A percentile compares a stretch with the other conserved stretches of the same genome.
Conservation (phyloP, 37 sponge, comb jelly and placozoan species). For the Aphrocallistes beatrix region DNA sequence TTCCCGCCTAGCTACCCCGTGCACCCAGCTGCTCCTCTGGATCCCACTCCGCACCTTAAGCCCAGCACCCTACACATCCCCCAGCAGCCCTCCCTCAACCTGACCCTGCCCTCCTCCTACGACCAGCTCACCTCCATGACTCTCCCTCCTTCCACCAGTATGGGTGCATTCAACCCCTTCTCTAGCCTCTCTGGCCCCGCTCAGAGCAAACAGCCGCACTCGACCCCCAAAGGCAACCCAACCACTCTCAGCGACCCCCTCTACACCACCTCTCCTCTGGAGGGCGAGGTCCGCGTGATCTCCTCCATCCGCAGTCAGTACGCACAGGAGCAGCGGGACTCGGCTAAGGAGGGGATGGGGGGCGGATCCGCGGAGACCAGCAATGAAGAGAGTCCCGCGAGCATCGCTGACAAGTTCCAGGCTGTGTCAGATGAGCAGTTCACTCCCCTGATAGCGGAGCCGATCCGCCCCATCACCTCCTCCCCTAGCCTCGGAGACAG, state of each 20-base stretch:
- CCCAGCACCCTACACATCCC: conserved; percentile 11
- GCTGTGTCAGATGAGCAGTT: neutral
- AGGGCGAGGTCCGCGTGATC: neutral
- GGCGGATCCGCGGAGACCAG: neutral
- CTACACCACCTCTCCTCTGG: neutral
- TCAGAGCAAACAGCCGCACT: neutral
- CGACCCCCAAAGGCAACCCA: neutral
- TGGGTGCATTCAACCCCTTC: neutral
- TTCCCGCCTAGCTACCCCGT: neutral
- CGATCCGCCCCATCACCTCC: neutral
- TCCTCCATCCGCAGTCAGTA: neutral
- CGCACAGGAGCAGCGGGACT: neutral
- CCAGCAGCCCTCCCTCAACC: neutral
- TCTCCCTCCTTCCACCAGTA: neutral
- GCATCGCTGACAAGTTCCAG: conserved; percentile 7
- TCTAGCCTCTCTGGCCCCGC: neutral
- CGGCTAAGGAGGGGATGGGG: neutral
- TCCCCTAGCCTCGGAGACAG: neutral
- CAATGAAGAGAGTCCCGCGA: neutral
- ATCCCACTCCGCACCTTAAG: neutral
- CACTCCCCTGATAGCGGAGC: neutral
- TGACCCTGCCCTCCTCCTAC: neutral
- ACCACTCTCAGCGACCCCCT: neutral
- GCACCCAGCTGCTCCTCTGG: neutral
- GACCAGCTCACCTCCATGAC: neutral